These are phyloP conservation scores for Ichneumon xanthorius DNA, from an alignment of 2,888 invertebrate genomes.

Conservation along the genomic window DNA sequence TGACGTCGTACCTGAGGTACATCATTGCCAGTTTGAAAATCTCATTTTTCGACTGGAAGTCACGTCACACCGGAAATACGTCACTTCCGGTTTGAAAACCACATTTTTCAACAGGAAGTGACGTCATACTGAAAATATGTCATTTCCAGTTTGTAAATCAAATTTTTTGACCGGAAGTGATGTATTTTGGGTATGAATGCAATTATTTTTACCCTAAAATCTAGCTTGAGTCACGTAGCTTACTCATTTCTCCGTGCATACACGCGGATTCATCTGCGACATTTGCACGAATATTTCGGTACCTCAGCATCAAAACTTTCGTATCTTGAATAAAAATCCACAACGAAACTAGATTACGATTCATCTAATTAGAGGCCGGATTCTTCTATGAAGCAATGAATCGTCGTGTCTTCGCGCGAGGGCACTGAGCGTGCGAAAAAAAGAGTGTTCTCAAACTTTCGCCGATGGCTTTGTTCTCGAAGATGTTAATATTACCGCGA, in stretches of 20 bases:
- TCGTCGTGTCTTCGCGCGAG: not conserved
- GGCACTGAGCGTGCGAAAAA: not conserved
- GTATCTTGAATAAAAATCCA: not conserved
- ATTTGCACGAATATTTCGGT: not conserved
- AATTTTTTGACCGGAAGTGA: not conserved
- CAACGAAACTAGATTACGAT: not conserved
- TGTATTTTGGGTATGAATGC: not conserved
- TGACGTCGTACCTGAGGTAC: too few relatives aligned
- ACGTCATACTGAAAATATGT: too few relatives aligned
- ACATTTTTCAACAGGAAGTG: too few relatives aligned
- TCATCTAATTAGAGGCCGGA: not conserved
- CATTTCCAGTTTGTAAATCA: too few relatives aligned
- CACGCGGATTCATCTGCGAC: not conserved
- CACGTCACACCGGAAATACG: too few relatives aligned
- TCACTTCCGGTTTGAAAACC: too few relatives aligned
- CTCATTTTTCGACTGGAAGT: not conserved
- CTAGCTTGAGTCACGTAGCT: not conserved
- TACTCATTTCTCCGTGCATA: not conserved
- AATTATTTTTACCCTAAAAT: not conserved
- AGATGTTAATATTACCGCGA: slow-evolving; percentile 16
- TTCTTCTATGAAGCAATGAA: too few relatives aligned
- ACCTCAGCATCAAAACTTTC: not conserved
- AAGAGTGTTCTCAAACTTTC: not conserved
- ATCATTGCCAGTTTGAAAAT: not conserved
- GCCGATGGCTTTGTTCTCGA: not conserved